Conservation (phyloP, 1,140 invertebrate genomes). For the Drosophila dunni region DNA sequence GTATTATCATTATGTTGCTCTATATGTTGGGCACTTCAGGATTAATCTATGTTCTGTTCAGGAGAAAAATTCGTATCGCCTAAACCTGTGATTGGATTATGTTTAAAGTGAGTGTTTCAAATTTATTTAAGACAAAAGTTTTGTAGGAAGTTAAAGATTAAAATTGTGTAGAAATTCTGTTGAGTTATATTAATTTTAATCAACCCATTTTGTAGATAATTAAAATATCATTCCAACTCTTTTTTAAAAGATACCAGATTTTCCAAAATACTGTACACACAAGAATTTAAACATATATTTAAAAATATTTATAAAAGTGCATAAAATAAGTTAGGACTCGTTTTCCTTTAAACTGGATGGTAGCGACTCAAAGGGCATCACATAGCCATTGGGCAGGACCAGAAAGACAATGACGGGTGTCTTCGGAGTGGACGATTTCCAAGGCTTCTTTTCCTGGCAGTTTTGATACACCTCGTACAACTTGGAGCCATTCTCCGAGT, state of each 20-base stretch:
- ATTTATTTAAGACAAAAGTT: background rate
- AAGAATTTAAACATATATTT: constrained; percentile 14
- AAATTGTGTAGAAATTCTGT: too few species aligned
- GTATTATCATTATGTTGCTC: constrained; percentile 48
- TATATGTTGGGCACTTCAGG: constrained; percentile 56
- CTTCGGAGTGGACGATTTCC: background rate
- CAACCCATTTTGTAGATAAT: too few species aligned
- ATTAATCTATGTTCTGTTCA: constrained; percentile 53
- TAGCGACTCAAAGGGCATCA: constrained; percentile 63
- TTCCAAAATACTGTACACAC: background rate
- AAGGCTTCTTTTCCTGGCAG: constrained; percentile 31
- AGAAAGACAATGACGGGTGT: constrained; percentile 57
- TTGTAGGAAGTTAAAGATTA: background rate
- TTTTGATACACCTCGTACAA: constrained; percentile 67
- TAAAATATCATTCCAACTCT: too few species aligned
- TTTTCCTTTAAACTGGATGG: background rate
- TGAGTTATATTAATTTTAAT: too few species aligned
- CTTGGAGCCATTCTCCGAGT: constrained; percentile 47
- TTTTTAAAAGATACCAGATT: background rate
- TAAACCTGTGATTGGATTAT: constrained; percentile 26
- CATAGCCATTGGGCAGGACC: constrained; percentile 61
- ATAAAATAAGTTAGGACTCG: background rate
- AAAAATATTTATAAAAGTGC: background rate
- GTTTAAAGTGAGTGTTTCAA: background rate
- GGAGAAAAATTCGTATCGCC: constrained; percentile 59